Base-by-base conservation (phyloP, 2,888 invertebrate species). In the Lissocephala sabroskyi region DNA sequence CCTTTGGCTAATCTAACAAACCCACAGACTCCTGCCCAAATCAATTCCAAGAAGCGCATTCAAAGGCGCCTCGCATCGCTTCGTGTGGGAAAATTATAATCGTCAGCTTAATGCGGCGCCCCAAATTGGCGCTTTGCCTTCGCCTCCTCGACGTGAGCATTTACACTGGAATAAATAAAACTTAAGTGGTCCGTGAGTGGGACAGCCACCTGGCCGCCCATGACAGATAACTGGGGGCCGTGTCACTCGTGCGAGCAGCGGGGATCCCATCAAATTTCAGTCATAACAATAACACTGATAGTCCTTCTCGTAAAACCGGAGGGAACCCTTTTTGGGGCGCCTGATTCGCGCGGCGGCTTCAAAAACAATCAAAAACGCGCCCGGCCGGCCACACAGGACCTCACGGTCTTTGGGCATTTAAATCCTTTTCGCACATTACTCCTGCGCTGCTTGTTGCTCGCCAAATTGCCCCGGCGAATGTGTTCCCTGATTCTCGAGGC, bases 201-300 rank as follows among this genome's bases (percentile, higher is more conserved):
- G 37, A 40, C 45, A 41, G 16, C 23, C 7, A 7, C 23, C 23
- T 23, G 23, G 23, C 23, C 7, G 23, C 7, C 23, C 49, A 45
- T 51, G 66, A 46, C 55, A 62, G 71, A 75, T 67, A 67, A 60
- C 67, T 51, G 60, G 41, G 56, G 62, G 52, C 57, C 52, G 47
- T 45, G 9, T n/a, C 35, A 35, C 16, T 35, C 16, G 16, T 11
- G 59, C 67, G 60, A 53, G 58, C 52, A 73, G 56, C 77, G 56
- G 50, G 57, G 59, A 62, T 65, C 70, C 70, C 71, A 71, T 71
- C 74, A 71, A 74, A 71, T 73, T 71, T 71, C 65, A 70, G 71
- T 70, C 71, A 71, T 71, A 71, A 71, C 71, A 71, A 71, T 71
- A 74, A 71, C 67, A 70, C 70, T 71, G 71, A 71, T 71, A 71